Conservation (phyloP, 2,888 invertebrate genomes). For the Criorhina ranunculi region DNA sequence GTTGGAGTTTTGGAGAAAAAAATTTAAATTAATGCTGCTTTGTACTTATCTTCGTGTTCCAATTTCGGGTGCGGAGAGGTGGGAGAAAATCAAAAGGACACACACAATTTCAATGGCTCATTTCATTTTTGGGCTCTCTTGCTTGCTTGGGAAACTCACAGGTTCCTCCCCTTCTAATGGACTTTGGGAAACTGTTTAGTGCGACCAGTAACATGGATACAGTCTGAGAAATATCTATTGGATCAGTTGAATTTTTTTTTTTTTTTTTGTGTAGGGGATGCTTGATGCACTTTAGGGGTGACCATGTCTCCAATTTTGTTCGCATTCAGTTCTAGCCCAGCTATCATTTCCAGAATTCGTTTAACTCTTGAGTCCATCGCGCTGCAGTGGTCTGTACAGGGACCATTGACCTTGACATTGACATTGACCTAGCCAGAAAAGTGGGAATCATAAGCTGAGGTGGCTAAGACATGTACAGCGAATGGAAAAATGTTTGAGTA, state of each 20-base stretch:
- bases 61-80: slow-evolving; percentile 9
- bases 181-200: slow-evolving; percentile 7
- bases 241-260: not conserved
- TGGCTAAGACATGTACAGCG: too few relatives aligned
- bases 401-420: too few relatives aligned
- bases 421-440: too few relatives aligned
- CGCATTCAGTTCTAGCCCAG: too few relatives aligned
- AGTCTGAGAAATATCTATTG: not conserved
- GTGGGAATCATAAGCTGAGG: too few relatives aligned
- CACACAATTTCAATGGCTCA: slow-evolving; percentile 65
- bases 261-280: not conserved
- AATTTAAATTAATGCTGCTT: slow-evolving; percentile 61
- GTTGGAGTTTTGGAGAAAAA: slow-evolving; percentile 48
- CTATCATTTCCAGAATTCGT: too few relatives aligned
- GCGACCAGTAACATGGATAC: slow-evolving; percentile 4
- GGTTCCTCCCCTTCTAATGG: slow-evolving; percentile 32
- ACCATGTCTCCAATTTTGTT: too few relatives aligned
- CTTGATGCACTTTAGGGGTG: not conserved
- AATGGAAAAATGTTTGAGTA: too few relatives aligned
- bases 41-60: slow-evolving; percentile 47
- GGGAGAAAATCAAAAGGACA: slow-evolving; percentile 50
- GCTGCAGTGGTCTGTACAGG: too few relatives aligned
- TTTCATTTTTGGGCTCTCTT: slow-evolving; percentile 52
- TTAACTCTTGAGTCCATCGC: too few relatives aligned
- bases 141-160: slow-evolving; percentile 31